Evolutionary conservation across 2,888 invertebrate species (phyloP), one percentile per base, ranked within the genome.

Genomic region (Cryptophagus acutangulus): DNA sequence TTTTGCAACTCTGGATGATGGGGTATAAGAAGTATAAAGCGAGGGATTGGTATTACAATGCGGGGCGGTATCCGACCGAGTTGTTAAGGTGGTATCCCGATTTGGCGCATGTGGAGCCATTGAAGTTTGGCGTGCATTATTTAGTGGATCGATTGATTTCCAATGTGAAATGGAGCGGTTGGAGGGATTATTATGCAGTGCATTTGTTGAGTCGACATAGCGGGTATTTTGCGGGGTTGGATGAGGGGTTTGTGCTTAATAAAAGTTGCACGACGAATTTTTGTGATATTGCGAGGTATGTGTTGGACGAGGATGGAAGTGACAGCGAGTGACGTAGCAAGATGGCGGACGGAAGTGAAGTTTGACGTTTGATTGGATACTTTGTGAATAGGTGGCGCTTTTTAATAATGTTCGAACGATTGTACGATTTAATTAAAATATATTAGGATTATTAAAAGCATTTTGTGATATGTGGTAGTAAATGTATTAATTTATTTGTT

Each of bases 21-120:
- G 36, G 36, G 10, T 36, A 36, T 18, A 18, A 36, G 12, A 36
- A 14, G n/a, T 36, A 36, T 36, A 18, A n/a, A 24, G 8, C 36
- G n/a, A 36, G 36, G 25, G 36, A 36, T 18, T 36, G 36, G 36
- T 36, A 36, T 36, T 36, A 36, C 15, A 36, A 36, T 36, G 36
- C 36, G 8, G 36, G 36, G 14, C 10, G 9, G 10, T 36, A 36
- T 36, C 36, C 36, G 16, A 36, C 36, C n/a, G 36, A 36, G 14
- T 10, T 36, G 14, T 13, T 36, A 10, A 14, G 24, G 25, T 16
- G 15, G n/a, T n/a, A 25, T 24, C 12, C 20, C 16, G 5, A 25
- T 4, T 18, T 36, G 4, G 15, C 17, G 6, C 36, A 36, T 14
- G 24, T 25, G 13, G 36, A 36, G n/a, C 25, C 36, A 9, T n/a